These are phyloP conservation scores for Hydrozoanthus gracilis DNA, from an alignment of 92 coral and sea anemone species.

Conservation along the genomic window DNA sequence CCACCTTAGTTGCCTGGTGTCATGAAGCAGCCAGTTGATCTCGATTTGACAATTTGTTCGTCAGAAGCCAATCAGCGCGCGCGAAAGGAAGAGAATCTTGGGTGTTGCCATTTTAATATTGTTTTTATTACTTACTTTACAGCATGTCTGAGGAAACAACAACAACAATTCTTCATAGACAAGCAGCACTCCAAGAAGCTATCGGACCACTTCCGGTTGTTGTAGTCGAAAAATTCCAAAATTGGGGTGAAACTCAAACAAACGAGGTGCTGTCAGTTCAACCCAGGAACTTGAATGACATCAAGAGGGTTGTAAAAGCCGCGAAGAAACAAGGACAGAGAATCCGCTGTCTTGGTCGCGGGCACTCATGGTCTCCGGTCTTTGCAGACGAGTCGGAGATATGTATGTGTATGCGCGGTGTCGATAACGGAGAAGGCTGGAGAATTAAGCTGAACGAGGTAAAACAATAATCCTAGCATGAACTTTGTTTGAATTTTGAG, in stretches of 20 bases:
- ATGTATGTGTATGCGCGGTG: constrained; percentile 34
- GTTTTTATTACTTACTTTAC: not conserved
- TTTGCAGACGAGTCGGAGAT: constrained; percentile 32
- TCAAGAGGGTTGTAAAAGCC: constrained; percentile 24
- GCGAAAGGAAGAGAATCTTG: no score
- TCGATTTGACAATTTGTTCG: no score
- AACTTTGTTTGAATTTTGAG: no score
- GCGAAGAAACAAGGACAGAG: not conserved
- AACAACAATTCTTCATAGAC: constrained; percentile 9
- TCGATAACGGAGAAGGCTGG: constrained; percentile 38
- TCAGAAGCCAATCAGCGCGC: no score
- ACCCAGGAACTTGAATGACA: constrained; percentile 22
- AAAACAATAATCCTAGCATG: no score
- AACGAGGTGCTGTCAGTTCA: constrained; percentile 38
- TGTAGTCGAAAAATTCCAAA: constrained; percentile 23
- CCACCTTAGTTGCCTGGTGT: no score
- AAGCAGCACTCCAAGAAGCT: constrained; percentile 1
- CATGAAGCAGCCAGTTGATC: no score
- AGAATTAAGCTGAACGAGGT: constrained; percentile 39
- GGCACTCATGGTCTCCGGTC: constrained; percentile 38
- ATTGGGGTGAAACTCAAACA: constrained; percentile 42
- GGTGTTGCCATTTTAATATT: no score
- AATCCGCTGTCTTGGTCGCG: constrained; percentile 49
- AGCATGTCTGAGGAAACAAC: constrained; percentile 18
- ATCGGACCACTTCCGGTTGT: constrained; percentile 32